Evolutionary conservation across 2,888 invertebrate genomes (phyloP), one percentile per base, ranked within the genome.

Genomic region (Pilophorus perplexus): DNA sequence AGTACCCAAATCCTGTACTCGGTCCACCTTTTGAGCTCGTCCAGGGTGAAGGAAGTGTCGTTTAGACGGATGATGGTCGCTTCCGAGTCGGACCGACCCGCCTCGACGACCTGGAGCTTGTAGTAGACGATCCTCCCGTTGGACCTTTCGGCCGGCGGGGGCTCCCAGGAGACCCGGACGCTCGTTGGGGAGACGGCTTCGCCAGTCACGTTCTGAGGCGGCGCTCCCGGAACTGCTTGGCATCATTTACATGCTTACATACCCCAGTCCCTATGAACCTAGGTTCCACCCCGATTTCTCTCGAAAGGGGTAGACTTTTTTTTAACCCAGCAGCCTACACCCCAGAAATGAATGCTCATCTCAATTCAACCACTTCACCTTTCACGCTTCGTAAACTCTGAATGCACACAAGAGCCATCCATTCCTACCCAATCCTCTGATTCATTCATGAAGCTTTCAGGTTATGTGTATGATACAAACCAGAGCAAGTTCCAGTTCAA

Each of bases 1-100:
- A 93, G 83, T 75, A 97, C 91, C 93, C 94, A 94, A 76, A 98
- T 88, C 79, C 93, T 88, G 84, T 98, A 98, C 79, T 92, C 89
- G 69, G 95, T 95, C 93, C 93, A 97, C 71, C 90, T 88, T 78
- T 89, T 88, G 76, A 97, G 85, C 79, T 93, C 92, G 77, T 92
- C 90, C 80, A 96, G 83, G 71, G 88, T 81, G 80, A 90, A 88
- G 76, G 83, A 82, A 69, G 90, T 90, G 76, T 84, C 84, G 80
- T 89, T 90, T 76, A 89, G 84, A 77, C 83, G 89, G 79, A 87
- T 85, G 75, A 88, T 85, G 68, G 85, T 84, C 60, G 92, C 91
- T 77, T 93, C 91, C 71, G 88, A 88, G 79, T 92, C 91, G 71
- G 89, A 88, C 75, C 86, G 82, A 73, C 89, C 90, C 74, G 86